These are phyloP conservation scores for Nematolebias whitei DNA, from an alignment of 2,113 vertebrate species.

Conservation along the genomic window DNA sequence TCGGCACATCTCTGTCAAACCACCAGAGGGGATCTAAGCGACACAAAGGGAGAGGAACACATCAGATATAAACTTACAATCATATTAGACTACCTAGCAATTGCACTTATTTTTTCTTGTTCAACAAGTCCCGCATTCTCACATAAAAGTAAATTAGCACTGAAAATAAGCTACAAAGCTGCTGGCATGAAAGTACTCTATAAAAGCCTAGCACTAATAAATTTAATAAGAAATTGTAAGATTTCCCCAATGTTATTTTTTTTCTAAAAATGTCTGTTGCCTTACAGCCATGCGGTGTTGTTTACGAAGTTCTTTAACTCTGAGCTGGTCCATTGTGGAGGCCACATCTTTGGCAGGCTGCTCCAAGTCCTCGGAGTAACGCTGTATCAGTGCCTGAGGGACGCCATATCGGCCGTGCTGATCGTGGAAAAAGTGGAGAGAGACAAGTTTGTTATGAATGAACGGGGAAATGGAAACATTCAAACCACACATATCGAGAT, in stretches of 20 bases:
- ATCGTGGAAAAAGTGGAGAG: neutral
- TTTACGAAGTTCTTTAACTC: constrained; percentile 92
- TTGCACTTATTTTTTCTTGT: too few relatives aligned
- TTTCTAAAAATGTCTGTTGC: neutral
- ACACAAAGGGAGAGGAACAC: neutral
- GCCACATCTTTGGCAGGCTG: constrained; percentile 89
- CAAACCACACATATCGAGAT: neutral
- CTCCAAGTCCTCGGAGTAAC: constrained; percentile 91
- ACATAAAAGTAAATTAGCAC: too few relatives aligned
- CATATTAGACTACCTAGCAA: too few relatives aligned
- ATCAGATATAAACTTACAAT: neutral
- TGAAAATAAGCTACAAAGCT: too few relatives aligned
- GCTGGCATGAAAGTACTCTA: too few relatives aligned
- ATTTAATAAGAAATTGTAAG: too few relatives aligned
- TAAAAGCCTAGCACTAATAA: too few relatives aligned
- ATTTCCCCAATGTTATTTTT: too few relatives aligned
- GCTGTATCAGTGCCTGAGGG: constrained; percentile 90
- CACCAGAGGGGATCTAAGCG: constrained; percentile 91
- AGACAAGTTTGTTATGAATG: neutral
- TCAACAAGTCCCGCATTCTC: too few relatives aligned
- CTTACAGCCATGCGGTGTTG: constrained; percentile 99
- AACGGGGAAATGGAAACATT: neutral
- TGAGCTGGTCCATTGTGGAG: constrained; percentile 88
- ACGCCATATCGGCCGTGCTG: constrained; percentile 96
- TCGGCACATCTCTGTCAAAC: constrained; percentile 91